phyloP scores from a whole-genome alignment of 2,797 vertebrate genomes.

The Meda fulgida region DNA sequence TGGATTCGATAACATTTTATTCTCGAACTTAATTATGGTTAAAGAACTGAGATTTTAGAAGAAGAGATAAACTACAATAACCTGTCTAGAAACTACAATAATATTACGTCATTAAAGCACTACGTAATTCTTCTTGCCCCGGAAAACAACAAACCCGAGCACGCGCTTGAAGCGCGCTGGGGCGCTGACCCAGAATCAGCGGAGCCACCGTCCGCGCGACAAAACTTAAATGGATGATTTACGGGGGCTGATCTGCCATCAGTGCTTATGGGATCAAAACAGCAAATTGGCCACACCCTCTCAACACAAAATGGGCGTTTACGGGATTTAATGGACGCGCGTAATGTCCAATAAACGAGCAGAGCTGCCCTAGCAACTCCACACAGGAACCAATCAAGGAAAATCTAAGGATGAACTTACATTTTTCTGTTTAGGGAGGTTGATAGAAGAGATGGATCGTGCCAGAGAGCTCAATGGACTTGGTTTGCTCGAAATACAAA shows the following conservation, averaged over 20 bases:
- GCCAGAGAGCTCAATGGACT: constrained; percentile 40
- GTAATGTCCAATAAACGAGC: constrained; percentile 56
- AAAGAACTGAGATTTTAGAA: background rate
- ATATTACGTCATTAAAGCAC: constrained; percentile 40
- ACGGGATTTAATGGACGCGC: constrained; percentile 60
- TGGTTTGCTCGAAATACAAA: constrained; percentile 47
- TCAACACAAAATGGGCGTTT: constrained; percentile 43
- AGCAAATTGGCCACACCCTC: constrained; percentile 55
- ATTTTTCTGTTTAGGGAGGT: constrained; percentile 45
- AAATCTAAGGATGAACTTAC: constrained; percentile 29
- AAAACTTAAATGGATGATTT: background rate
- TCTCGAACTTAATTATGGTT: background rate
- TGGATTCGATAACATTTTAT: background rate
- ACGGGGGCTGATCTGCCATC: constrained; percentile 52
- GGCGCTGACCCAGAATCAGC: constrained; percentile 59
- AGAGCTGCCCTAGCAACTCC: constrained; percentile 74
- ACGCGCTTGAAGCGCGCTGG: constrained; percentile 46
- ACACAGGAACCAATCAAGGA: constrained; percentile 63
- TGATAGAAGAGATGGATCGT: constrained; percentile 47
- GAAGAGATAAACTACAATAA: background rate
- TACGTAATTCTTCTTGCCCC: constrained; percentile 55
- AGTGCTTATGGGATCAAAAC: constrained; percentile 27
- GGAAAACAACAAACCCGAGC: constrained; percentile 68
- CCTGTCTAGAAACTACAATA: background rate
- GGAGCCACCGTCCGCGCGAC: background rate